Base-by-base conservation (phyloP, 2,888 invertebrate genomes). In the Melinopterus prodromus region DNA sequence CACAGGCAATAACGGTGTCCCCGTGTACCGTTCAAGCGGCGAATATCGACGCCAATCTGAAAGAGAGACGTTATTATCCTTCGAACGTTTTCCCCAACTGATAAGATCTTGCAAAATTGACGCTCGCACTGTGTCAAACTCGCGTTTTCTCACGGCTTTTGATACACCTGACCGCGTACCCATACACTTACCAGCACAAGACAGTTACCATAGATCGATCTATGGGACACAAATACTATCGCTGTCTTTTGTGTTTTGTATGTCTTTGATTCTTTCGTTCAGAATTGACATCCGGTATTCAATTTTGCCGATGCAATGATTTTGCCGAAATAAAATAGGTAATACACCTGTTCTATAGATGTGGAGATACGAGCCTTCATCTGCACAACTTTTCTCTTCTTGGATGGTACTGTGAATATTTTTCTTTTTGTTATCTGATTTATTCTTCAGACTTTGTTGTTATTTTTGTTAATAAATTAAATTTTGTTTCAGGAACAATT, bases 401-500 rank as follows among this genome's bases (percentile, higher is more conserved):
- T 26, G 26, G 1, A 26, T 53, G 53, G 53, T 53, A 9, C 1
- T 53, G 53, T 9, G 53, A 53, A 12, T 53, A 9, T 53, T 53
- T 7, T 12, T 53, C 5, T 53, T 12, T 9, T 6, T 53, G 53
- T 53, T 53, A 2, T 53, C 12, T 53, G 2, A 53, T 53, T 53
- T 53, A 53, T 53, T 53, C 7, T 53, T 2, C 26, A 26, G 12
- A 53, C 0, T 53, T 53, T 53, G 53, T 9, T 3, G 9, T 53
- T 53, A 53, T 9, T 53, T 53, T 53, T 53, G 53, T 83, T 53
- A 9, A 53, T 53, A 53, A 12, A 3, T 7, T 83, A 83, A 83
- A 86, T 85, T 84, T 88, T 87, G 84, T 91, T 90, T n/a, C 90
- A 95, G 95, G 95, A 84, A 93, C 93, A 86, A 90, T 91, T 84